These are phyloP conservation scores for Eulemur coronatus DNA, from an alignment of 2,797 vertebrate species.

Conservation along the genomic window DNA sequence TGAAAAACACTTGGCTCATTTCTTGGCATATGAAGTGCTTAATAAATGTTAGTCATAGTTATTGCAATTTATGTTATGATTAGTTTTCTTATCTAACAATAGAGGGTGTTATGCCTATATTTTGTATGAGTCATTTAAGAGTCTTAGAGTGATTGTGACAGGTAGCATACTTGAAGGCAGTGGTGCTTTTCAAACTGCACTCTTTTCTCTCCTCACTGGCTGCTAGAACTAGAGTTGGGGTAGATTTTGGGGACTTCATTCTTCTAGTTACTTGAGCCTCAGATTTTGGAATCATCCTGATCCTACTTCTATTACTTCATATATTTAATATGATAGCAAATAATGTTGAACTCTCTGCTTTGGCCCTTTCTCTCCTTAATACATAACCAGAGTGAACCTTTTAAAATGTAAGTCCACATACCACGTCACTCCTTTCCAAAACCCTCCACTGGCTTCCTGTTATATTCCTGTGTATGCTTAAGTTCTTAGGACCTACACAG, in stretches of 20 bases:
- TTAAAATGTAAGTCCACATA: neutral
- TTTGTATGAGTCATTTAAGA: conserved; percentile 3
- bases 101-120: neutral
- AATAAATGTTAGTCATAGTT: neutral
- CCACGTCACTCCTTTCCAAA: neutral
- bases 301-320: neutral
- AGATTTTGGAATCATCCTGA: conserved; percentile 1
- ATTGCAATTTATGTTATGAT: neutral
- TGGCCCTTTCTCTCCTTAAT: neutral
- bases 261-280: neutral
- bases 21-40: neutral
- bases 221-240: neutral
- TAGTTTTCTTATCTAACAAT: neutral
- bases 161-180: neutral
- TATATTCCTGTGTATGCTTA: neutral
- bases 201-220: neutral
- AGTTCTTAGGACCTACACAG: neutral
- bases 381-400: neutral
- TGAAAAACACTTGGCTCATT: neutral
- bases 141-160: neutral
- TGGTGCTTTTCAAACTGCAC: neutral
- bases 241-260: neutral
- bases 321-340: neutral
- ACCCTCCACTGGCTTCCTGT: neutral
- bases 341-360: neutral